Evolutionary conservation across 2,113 vertebrate genomes (phyloP).

Genomic region (Recurvirostra avosetta): DNA sequence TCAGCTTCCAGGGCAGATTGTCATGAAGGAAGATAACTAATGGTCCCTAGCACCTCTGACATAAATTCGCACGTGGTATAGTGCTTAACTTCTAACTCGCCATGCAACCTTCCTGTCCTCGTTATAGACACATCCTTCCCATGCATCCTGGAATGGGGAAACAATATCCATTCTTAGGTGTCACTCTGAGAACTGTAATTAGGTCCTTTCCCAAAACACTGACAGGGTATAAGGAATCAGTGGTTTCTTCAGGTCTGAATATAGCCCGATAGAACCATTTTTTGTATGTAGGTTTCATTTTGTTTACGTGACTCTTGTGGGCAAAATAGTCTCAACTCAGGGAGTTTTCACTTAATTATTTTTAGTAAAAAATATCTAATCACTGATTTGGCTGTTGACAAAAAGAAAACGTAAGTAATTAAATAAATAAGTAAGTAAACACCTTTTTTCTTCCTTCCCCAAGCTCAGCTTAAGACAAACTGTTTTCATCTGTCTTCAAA

Average conservation of each 20-base stretch:
- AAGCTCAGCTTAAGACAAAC: not conserved
- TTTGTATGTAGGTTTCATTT: not conserved
- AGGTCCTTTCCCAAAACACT: not conserved
- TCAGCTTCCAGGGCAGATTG: not conserved
- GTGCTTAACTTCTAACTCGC: not conserved
- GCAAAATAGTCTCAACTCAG: not conserved
- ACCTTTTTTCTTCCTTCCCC: not conserved
- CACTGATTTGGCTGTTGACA: not conserved
- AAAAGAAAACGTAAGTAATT: not conserved
- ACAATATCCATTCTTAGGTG: not conserved
- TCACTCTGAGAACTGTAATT: not conserved
- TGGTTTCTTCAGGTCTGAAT: not conserved
- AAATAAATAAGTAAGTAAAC: not conserved
- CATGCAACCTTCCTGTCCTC: not conserved
- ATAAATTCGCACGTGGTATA: not conserved
- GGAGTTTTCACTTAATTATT: not conserved
- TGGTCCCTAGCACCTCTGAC: fast-evolving
- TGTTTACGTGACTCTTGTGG: not conserved
- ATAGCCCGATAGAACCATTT: not conserved
- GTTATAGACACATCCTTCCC: not conserved
- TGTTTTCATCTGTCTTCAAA: not conserved
- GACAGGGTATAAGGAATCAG: not conserved
- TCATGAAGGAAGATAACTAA: not conserved
- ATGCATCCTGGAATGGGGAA: not conserved
- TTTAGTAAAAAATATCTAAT: not conserved